Base-by-base conservation (phyloP, 2,113 vertebrate genomes). In the Phoxinus phoxinus region DNA sequence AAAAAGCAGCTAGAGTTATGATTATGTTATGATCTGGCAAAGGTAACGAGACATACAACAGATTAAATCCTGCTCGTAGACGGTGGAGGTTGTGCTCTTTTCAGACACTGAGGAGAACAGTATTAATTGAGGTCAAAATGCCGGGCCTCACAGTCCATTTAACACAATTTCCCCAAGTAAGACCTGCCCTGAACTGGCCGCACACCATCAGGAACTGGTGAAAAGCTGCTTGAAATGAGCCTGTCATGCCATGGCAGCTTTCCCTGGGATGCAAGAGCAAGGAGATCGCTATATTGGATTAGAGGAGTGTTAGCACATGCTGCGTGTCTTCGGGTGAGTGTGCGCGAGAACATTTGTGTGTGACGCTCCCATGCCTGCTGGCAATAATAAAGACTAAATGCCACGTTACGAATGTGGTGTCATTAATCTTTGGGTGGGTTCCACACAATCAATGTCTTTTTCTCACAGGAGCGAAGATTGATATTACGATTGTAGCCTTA, bases 381-480 rank as follows among this genome's bases (percentile, higher is more conserved):
- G 79, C 80, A 86, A 91, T 89, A 91, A 91, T 87, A 91, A 93
- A 89, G 53, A 89, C 84, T 84, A 75, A 80, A 86, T 90, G 91
- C 88, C 91, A 92, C 88, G 87, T 87, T 87, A 65, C 74, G 90
- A 90, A 90, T 86, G 86, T 72, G 75, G 48, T 89, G 87, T 86
- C 88, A 92, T 92, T 91, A 92, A 92, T 93, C 90, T 90, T 81
- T 88, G 83, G 87, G 79, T 58, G 83, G 41, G 81, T 90, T 87
- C 51, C 89, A 90, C 89, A 91, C 90, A 91, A 92, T 92, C 92
- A 92, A 88, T 91, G 81, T 85, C 35, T 78, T 90, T 90, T 89
- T 88, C 91, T 92, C 91, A 46, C 48, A 92, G 89, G 90, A 91
- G 63, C 35, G 8, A 51, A 78, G 73, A 84, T 56, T 87, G 75